Conservation (phyloP, 1,140 invertebrate species). For the Linepithema humile region DNA sequence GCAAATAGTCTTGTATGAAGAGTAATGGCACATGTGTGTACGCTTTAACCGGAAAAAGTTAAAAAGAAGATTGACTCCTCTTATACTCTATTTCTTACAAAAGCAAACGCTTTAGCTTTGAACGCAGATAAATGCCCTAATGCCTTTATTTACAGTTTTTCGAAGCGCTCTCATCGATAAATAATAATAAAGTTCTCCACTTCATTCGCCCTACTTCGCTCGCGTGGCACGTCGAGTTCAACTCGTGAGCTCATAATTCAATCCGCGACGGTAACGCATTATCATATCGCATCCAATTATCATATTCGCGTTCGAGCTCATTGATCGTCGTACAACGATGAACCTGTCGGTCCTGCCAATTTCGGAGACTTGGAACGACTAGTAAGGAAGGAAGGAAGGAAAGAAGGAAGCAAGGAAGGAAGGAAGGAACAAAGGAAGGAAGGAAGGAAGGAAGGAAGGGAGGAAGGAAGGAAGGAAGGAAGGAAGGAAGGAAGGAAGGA, state of each 20-base stretch:
- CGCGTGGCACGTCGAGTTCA: conserved; percentile 16
- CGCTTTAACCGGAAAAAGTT: background rate
- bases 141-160: background rate
- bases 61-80: background rate
- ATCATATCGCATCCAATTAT: conserved; percentile 61
- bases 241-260: conserved; percentile 59
- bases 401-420: background rate
- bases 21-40: background rate
- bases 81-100: background rate
- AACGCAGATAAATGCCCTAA: background rate
- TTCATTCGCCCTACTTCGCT: conserved; percentile 1
- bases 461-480: background rate
- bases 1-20: background rate
- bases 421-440: background rate
- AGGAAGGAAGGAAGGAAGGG: background rate
- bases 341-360: conserved; percentile 47
- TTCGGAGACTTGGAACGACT: conserved; percentile 18
- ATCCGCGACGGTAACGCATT: conserved; percentile 55
- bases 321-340: conserved; percentile 56
- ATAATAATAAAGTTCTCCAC: background rate
- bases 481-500: background rate
- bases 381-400: background rate
- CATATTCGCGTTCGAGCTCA: conserved; percentile 60
- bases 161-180: background rate
- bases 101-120: background rate